A percentile compares a stretch with the other conserved stretches of the same genome.
Conservation (phyloP, 2,797 vertebrate species). For the Nothura maculosa region DNA sequence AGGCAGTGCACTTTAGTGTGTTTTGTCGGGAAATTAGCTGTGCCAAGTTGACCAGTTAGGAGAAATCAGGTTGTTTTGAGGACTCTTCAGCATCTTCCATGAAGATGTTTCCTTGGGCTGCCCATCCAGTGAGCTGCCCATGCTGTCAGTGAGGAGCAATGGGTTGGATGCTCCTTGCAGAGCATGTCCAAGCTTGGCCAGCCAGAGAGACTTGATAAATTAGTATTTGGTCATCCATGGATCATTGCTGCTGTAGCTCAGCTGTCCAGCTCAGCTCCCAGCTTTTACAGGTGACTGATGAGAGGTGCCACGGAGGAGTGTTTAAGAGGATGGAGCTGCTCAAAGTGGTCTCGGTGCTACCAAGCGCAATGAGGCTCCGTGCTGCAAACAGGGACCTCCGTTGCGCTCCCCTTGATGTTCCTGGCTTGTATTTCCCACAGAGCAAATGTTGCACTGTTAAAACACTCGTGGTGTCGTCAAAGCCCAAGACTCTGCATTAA, state of each 20-base stretch:
- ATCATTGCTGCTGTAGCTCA: slow-evolving; percentile 56
- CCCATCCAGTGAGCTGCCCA: neutral
- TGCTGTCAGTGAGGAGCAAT: slow-evolving; percentile 29
- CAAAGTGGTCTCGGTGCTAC: slow-evolving; percentile 29
- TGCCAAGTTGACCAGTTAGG: neutral
- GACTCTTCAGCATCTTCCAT: neutral
- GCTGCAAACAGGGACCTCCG: slow-evolving; percentile 43
- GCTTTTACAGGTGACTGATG: slow-evolving; percentile 63
- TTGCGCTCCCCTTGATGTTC: neutral
- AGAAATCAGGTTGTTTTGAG: neutral
- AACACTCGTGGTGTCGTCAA: neutral
- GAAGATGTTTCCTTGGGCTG: slow-evolving; percentile 2
- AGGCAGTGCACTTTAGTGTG: neutral
- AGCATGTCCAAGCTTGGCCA: slow-evolving; percentile 38
- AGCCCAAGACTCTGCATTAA: neutral
- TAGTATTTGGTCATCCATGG: slow-evolving; percentile 7
- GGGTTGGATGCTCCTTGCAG: slow-evolving; percentile 37
- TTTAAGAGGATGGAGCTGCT: slow-evolving; percentile 64
- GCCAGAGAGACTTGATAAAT: slow-evolving; percentile 36
- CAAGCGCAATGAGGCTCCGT: neutral
- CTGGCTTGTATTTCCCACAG: neutral
- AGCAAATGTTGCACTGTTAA: slow-evolving; percentile 44
- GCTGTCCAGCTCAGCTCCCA: slow-evolving; percentile 39
- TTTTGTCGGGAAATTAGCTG: neutral
- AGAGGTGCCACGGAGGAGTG: slow-evolving; percentile 46